phyloP scores from a whole-genome alignment of 2,113 vertebrate genomes.

The Oreotrochilus melanogaster region DNA sequence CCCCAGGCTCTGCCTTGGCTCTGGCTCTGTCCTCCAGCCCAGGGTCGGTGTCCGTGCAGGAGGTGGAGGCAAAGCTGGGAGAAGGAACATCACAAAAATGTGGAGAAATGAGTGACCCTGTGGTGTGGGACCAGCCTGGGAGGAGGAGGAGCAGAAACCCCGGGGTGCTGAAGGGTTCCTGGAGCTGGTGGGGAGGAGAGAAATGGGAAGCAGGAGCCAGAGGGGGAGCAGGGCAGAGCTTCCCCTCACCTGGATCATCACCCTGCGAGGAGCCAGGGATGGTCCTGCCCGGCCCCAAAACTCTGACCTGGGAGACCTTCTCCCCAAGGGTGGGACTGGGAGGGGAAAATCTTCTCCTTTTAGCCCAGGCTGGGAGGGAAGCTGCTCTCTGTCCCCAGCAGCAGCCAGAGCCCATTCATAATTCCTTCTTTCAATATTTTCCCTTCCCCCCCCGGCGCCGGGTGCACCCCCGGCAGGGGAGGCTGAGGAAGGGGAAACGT shows the following conservation, averaged over 20 bases:
- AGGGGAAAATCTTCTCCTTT: neutral
- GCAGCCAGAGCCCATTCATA: slow-evolving; percentile 2
- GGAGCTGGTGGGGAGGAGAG: neutral
- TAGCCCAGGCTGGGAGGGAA: neutral
- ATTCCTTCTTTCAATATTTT: slow-evolving; percentile 59
- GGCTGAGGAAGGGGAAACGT: slow-evolving; percentile 52
- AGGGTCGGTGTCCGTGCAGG: neutral
- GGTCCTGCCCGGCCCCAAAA: neutral
- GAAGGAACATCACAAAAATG: neutral
- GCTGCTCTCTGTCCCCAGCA: neutral
- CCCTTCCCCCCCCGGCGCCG: neutral
- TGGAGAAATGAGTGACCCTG: neutral
- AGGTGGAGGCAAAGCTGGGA: neutral
- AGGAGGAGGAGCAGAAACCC: neutral
- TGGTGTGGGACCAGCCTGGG: neutral
- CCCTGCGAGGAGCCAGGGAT: no score
- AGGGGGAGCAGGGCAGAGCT: neutral
- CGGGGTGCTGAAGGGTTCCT: slow-evolving; percentile 23
- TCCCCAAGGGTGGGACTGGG: neutral
- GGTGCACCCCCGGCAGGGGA: slow-evolving; percentile 7
- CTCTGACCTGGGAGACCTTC: neutral
- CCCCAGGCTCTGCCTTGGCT: neutral
- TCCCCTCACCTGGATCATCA: neutral
- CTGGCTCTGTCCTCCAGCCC: neutral
- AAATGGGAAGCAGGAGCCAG: neutral